These are phyloP conservation scores for Silurus aristotelis DNA, from an alignment of 2,797 vertebrate species.

Conservation along the genomic window DNA sequence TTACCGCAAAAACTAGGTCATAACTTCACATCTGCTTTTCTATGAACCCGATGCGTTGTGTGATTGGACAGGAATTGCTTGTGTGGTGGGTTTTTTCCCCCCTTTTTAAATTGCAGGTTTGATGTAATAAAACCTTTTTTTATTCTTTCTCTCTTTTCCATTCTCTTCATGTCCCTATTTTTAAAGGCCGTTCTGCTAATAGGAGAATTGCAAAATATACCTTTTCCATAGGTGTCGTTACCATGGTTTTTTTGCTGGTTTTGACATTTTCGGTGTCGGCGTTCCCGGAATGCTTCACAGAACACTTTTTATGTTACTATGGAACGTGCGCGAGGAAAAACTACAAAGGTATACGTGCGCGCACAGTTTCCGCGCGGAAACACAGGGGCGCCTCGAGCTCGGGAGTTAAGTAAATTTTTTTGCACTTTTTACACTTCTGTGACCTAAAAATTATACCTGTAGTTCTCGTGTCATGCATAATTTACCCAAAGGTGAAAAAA, in stretches of 20 bases:
- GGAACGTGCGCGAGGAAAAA: constrained; percentile 12
- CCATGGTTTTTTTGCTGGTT: constrained; percentile 1
- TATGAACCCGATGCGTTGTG: background rate
- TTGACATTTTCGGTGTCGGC: background rate
- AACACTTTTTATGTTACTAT: constrained; percentile 29
- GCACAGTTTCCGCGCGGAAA: background rate
- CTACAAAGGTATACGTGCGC: constrained; percentile 2
- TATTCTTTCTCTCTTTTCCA: background rate
- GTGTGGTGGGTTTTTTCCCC: background rate
- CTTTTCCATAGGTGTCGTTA: background rate
- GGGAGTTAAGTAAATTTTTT: constrained; percentile 33
- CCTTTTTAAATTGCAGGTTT: background rate
- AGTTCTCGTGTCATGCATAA: constrained; percentile 42
- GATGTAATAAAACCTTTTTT: constrained; percentile 11
- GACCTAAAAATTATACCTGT: constrained; percentile 47
- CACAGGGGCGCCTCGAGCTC: constrained; percentile 14
- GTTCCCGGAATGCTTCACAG: background rate
- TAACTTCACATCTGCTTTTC: constrained; percentile 11
- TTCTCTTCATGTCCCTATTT: constrained; percentile 8
- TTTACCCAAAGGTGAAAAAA: constrained; percentile 43
- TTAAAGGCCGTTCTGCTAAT: background rate
- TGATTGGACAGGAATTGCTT: constrained; percentile 21
- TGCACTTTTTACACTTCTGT: constrained; percentile 24
- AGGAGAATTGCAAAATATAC: background rate
- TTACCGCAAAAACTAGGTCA: constrained; percentile 36